Evolutionary conservation across 2,113 vertebrate species (phyloP), one percentile per base, ranked within the genome.

Genomic region (Zapus hudsonius): DNA sequence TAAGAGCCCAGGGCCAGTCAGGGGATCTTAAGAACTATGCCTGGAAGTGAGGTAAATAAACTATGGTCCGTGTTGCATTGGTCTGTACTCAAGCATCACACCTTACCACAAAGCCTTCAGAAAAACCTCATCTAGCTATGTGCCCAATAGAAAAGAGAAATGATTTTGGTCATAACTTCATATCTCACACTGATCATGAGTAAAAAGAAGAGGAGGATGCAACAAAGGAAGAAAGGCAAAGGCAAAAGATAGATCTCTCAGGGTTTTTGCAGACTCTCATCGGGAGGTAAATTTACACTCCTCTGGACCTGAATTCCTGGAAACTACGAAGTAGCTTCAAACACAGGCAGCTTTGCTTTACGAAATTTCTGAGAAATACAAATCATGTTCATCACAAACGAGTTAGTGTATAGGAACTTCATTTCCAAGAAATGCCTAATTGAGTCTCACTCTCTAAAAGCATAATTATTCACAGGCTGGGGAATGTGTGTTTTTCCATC

Each of bases 391-490:
- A 75, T 47, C 52, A 70, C 47, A 89, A 89, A 79, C 91, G 63
- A 89, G 7, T 75, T 92, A 47, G 3, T 83, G n/a, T 36, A 36
- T 82, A 78, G 76, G 64, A 84, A 91, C n/a, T 94, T 85, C 38
- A 84, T 92, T 91, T 91, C 76, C 63, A 95, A 63, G 72, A 95
- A 89, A 87, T 78, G 33, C 40, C 63, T 94, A 83, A 94, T 76
- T 90, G 74, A 87, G 73, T 80, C 40, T 90, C 66, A 55, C 33
- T 83, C 75, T 70, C 75, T 87, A 80, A 93, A 95, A 87, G 36
- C 75, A 75, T 42, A 94, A 85, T 95, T 95, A 88, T 93, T 95
- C 91, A 92, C 38, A 61, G 61, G 63, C 36, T 70, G 52, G 31
- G n/a, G 22, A 31, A 74, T 63, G 55, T 82, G 40, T 90, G 40